Evolutionary conservation across 2,888 invertebrate species (phyloP), one percentile per base, ranked within the genome.

Genomic region (Cremastobaeus sp.): DNA sequence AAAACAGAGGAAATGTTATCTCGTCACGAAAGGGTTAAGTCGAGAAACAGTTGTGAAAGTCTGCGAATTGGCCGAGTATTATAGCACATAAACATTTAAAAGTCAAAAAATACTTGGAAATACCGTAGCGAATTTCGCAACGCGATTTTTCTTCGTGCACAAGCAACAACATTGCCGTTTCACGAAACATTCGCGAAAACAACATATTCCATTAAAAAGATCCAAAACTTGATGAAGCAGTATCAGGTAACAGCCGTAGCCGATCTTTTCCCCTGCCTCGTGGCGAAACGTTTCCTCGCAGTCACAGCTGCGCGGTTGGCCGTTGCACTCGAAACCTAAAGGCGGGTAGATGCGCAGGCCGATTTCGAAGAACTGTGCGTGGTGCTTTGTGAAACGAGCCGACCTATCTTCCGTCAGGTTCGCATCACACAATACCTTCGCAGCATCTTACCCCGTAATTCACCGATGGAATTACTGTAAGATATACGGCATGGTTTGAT

Each of bases 241-340:
- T 73, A 73, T 73, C 66, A 41, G 32, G 66, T 68, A 73, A 73
- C 66, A 62, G 73, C 47, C 66, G 60, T 65, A 54, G 60, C 59
- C 65, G 52, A 59, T 72, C 65, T 59, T 48, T 69, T 54, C 45
- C 41, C 50, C 35, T 35, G 41, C 32, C 17, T 21, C 35, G 57
- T 45, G 64, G 17, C 15, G 65, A 45, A 60, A 65, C 39, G 47
- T n/a, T n/a, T n/a, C n/a, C 39, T 65, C 35, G 28, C 52, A 65
- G 52, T 72, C 72, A 37, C 72, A 72, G 72, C 72, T 72, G 72
- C 72, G 39, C 66, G 41, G 59, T 8, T 72, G 71, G 71, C 59
- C 65, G 71, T 72, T 59, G 65, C 71, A 65, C 65, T 72, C 54
- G 48, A 52, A 48, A 60, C 48, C 52, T 17, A 52, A 72, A 60